Evolutionary conservation across 2,113 vertebrate species (phyloP), one percentile per base, ranked within the genome.

Genomic region (Tenrec ecaudatus): DNA sequence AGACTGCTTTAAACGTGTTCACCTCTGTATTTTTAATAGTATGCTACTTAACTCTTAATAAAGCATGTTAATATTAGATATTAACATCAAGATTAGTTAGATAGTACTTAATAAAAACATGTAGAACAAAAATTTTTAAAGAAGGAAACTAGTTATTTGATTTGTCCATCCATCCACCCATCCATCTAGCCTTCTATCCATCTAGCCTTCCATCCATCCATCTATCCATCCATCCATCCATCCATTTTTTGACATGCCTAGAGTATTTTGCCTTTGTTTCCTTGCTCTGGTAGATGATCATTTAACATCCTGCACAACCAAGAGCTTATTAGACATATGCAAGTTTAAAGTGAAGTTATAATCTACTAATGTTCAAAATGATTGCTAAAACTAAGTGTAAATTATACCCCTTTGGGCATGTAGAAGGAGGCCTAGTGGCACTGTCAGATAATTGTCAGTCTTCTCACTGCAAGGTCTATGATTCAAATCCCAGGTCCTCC

Each of bases 271-370:
- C 33, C 17, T 92, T 85, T 86, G 58, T 79, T 88, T 73, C 4
- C 17, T 89, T 89, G 27, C 57, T 89, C 94, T 93, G 43, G 71
- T 62, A 91, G 57, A 22, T 71, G 60, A 20, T 89, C 8, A 40
- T 88, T 71, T 86, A 33, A 88, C 73, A 17, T 76, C 93, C 9
- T 73, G 6, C 4, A 43, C 25, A 31, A 79, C 29, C 8, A 11
- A 57, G 11, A 19, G 7, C 23, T 40, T 78, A 17, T 58, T 53
- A 83, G 57, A 84, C 31, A 89, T 15, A 68, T 8, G 6, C 47
- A 40, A 62, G 69, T n/a, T 58, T 27, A 22, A 87, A 27, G 9
- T 89, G 36, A 84, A 33, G 25, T 53, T 86, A 69, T 76, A 57
- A 80, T 86, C 31, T 58, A 69, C 25, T 77, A 76, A 64, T 36